These are phyloP conservation scores for Arothron firmamentum DNA, from an alignment of 2,113 vertebrate species.

Conservation along the genomic window DNA sequence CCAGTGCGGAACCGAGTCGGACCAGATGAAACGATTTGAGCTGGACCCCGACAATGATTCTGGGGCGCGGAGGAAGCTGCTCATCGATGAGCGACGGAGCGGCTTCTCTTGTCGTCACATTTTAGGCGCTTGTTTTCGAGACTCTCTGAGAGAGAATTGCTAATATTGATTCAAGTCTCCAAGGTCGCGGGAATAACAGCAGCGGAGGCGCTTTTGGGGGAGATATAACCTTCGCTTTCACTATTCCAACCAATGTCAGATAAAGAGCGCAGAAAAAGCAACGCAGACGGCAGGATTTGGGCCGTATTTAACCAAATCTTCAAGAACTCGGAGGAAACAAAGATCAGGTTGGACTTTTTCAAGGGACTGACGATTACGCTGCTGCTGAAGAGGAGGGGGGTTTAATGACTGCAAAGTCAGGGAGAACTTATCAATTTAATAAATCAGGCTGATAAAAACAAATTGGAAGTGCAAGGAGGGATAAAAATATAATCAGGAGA, in stretches of 20 bases:
- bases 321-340: not conserved
- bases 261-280: not conserved
- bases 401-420: conserved; percentile 10
- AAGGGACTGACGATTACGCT: conserved; percentile 15
- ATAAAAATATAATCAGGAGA: not conserved
- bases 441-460: not conserved
- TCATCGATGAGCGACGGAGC: conserved; percentile 54
- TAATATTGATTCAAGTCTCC: conserved; percentile 56
- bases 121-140: conserved; percentile 47
- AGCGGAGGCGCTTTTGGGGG: conserved; percentile 22
- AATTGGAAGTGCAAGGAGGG: not conserved
- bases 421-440: conserved; percentile 7
- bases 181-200: conserved; percentile 50
- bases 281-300: not conserved
- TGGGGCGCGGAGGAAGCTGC: conserved; percentile 25
- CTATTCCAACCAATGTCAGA: conserved; percentile 22
- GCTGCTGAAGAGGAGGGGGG: conserved; percentile 6
- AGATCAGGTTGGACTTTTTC: conserved; percentile 21
- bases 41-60: conserved; percentile 38
- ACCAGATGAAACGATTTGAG: conserved; percentile 24
- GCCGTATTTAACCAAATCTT: not conserved
- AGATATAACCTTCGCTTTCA: conserved; percentile 34
- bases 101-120: conserved; percentile 53
- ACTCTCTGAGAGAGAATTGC: conserved; percentile 49
- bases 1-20: not conserved